Conservation (phyloP, 2,113 vertebrate species). For the Montifringilla adamsi region DNA sequence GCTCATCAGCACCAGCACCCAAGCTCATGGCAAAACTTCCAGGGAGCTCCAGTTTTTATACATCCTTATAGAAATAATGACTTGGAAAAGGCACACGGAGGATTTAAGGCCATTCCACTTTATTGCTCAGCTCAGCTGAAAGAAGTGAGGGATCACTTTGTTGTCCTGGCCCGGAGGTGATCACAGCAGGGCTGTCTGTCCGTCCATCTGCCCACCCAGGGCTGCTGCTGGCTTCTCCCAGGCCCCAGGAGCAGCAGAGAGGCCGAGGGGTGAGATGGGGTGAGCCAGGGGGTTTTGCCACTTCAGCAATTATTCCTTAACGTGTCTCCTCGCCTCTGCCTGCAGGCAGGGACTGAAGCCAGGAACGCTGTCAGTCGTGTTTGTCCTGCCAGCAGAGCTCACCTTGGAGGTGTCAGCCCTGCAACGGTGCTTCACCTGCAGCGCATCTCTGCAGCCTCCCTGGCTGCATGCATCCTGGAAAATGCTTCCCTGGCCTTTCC, state of each 20-base stretch:
- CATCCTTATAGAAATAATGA: background rate
- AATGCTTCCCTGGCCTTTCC: background rate
- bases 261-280: background rate
- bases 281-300: background rate
- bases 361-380: background rate
- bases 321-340: background rate
- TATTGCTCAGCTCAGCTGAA: background rate
- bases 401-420: constrained; percentile 10
- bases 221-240: background rate
- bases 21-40: background rate
- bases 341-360: constrained; percentile 16
- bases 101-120: background rate
- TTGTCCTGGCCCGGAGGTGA: background rate
- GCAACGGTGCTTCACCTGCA: background rate
- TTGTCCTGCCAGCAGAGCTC: constrained; percentile 28
- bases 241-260: background rate
- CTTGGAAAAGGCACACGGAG: background rate
- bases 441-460: background rate
- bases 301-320: background rate
- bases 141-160: background rate
- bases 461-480: background rate
- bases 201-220: background rate
- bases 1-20: background rate
- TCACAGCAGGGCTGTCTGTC: background rate
- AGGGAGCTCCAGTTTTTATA: background rate